Conservation (phyloP, 1,140 invertebrate species). For the Neodiprion virginianus region DNA sequence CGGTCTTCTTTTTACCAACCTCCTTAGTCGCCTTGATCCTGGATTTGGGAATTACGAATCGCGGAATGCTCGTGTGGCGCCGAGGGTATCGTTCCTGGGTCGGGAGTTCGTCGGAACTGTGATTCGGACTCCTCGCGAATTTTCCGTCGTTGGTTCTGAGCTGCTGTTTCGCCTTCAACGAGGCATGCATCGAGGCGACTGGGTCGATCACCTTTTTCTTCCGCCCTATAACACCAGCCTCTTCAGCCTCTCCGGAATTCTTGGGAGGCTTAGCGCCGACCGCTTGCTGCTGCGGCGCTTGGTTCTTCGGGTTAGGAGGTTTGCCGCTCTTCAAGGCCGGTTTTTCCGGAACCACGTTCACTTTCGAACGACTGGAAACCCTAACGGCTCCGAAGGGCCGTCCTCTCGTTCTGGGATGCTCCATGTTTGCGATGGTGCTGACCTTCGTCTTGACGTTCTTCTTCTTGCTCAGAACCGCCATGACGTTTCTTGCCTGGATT, state of each 20-base stretch:
- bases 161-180: conserved; percentile 47
- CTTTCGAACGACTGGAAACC: not conserved
- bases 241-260: not conserved
- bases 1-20: not conserved
- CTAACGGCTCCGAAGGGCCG: not conserved
- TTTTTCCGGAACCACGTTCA: not conserved
- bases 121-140: conserved; percentile 42
- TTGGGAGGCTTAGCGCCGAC: not conserved
- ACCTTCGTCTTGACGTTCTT: conserved; percentile 44
- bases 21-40: conserved; percentile 21
- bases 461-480: conserved; percentile 42
- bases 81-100: not conserved
- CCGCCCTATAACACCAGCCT: conserved; percentile 9
- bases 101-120: not conserved
- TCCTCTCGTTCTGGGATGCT: not conserved
- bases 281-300: not conserved
- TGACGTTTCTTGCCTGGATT: conserved; percentile 29
- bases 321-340: not conserved
- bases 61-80: not conserved
- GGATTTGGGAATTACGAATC: not conserved
- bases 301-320: not conserved
- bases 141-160: conserved; percentile 51
- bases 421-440: not conserved
- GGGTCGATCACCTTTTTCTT: conserved; percentile 39
- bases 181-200: conserved; percentile 39